Percentiles rank a stretch among this genome's conserved stretches.
Evolutionary conservation across 2,797 vertebrate genomes (phyloP).

Genomic region (Podargus strigoides): DNA sequence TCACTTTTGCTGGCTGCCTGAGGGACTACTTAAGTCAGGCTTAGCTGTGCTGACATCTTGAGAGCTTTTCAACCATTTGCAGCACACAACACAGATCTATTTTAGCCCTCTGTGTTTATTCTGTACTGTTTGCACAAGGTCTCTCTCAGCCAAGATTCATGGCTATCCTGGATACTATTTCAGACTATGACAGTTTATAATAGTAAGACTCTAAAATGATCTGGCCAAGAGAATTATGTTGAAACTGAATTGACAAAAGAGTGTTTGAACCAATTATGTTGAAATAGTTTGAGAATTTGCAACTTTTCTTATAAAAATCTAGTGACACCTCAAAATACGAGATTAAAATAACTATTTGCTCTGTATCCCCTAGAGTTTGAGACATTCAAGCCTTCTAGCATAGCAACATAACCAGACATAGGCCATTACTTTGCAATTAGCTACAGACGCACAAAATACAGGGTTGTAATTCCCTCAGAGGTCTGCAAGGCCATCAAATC

Average conservation of each 20-base stretch:
- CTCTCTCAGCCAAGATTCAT: background rate
- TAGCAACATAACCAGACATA: background rate
- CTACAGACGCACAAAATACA: background rate
- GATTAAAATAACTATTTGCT: background rate
- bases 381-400: background rate
- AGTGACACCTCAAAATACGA: background rate
- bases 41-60: conserved; percentile 8
- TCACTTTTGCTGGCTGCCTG: background rate
- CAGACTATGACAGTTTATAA: background rate
- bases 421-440: background rate
- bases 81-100: background rate
- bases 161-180: background rate
- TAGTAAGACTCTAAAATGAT: background rate
- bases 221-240: background rate
- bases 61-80: background rate
- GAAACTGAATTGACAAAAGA: background rate
- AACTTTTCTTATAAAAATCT: background rate
- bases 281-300: background rate
- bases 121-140: background rate
- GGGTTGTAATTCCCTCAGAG: background rate
- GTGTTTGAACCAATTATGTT: background rate
- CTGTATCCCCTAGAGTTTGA: background rate
- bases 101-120: conserved; percentile 13
- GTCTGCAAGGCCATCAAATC: background rate
- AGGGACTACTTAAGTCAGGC: background rate